Percentiles rank a stretch among this genome's conserved stretches.
Conservation (phyloP, 2,888 invertebrate species). For the Dysmachus trigonus region DNA sequence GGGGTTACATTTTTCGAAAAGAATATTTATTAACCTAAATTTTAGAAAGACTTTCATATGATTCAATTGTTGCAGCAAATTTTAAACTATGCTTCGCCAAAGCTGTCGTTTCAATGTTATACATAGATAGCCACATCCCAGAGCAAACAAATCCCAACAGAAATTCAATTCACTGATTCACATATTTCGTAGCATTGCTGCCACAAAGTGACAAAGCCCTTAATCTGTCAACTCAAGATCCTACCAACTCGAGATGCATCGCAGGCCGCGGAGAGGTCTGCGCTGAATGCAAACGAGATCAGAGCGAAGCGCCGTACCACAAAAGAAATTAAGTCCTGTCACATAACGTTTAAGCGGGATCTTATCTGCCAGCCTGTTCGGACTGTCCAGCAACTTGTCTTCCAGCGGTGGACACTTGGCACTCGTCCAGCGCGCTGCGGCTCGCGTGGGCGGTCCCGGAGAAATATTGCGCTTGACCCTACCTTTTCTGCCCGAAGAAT, state of each 20-base stretch:
- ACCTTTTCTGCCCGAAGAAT: neutral
- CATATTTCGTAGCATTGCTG: neutral
- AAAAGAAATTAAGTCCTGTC: slow-evolving; percentile 12
- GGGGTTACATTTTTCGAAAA: no score
- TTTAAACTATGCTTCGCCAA: neutral
- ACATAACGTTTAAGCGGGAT: neutral
- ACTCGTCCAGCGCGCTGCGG: neutral
- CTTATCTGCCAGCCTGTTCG: slow-evolving; percentile 10
- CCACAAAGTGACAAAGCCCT: slow-evolving; percentile 4
- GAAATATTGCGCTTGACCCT: slow-evolving; percentile 28
- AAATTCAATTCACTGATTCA: neutral
- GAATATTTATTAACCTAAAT: no score
- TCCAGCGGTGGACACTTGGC: neutral
- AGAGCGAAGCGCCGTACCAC: neutral
- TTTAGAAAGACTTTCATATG: neutral
- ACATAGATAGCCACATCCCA: neutral
- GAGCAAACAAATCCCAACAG: neutral
- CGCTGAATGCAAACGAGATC: neutral
- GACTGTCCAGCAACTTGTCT: neutral
- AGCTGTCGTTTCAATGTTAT: neutral
- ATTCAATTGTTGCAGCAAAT: neutral
- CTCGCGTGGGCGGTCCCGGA: slow-evolving; percentile 4
- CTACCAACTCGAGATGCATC: neutral
- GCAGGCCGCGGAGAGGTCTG: neutral
- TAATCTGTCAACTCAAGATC: slow-evolving; percentile 21